Percentiles rank a stretch among this genome's conserved stretches.
phyloP scores from a whole-genome alignment of 2,113 vertebrate genomes.

The Elaphurus davidianus region DNA sequence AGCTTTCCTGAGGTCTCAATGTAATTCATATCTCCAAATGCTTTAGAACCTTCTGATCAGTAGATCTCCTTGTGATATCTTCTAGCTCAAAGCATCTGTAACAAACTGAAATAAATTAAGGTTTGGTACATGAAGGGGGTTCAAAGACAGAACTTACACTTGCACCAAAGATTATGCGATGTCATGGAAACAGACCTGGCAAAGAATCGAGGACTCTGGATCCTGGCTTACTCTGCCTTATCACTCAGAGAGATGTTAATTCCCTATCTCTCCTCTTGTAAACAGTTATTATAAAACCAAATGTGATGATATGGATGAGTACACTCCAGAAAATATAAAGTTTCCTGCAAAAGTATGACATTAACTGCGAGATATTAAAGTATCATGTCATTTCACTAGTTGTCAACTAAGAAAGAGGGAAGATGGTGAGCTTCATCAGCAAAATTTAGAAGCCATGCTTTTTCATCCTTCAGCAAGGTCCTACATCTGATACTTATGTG shows the following conservation, averaged over 20 bases:
- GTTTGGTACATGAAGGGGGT: neutral
- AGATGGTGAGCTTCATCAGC: constrained; percentile 20
- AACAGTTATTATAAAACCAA: constrained; percentile 40
- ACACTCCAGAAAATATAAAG: constrained; percentile 23
- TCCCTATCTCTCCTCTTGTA: neutral
- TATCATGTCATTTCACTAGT: constrained; percentile 50
- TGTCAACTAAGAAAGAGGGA: constrained; percentile 56
- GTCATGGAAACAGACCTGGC: neutral
- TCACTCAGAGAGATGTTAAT: constrained; percentile 33
- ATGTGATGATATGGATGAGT: constrained; percentile 45
- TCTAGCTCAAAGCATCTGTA: neutral
- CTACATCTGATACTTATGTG: neutral
- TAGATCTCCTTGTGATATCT: neutral
- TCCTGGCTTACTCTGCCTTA: neutral
- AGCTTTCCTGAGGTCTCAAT: neutral
- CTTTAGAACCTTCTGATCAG: neutral
- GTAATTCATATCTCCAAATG: neutral
- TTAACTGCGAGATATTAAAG: constrained; percentile 66
- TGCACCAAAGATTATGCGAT: neutral
- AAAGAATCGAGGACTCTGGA: neutral
- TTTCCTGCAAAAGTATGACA: constrained; percentile 36
- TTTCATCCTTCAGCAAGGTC: neutral
- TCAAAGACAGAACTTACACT: neutral
- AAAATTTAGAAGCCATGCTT: constrained; percentile 9
- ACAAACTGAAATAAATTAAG: neutral